Evolutionary conservation across 2,888 invertebrate species (phyloP).

Genomic region (Pristionchus exspectatus): DNA sequence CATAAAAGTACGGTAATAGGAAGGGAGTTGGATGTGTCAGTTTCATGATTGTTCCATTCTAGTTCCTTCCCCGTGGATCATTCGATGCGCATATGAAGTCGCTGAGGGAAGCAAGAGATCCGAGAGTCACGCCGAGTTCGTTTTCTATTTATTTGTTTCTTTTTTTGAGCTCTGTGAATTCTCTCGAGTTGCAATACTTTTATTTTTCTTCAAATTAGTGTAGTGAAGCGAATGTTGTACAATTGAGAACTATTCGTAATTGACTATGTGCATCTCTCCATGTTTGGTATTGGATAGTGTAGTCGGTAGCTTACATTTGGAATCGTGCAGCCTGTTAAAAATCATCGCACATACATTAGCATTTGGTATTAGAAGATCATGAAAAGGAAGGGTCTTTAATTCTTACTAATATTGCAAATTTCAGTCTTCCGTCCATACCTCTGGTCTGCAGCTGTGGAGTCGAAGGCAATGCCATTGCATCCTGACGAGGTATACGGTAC

Average conservation of each 20-base stretch:
- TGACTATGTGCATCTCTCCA: background rate
- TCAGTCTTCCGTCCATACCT: conserved; percentile 19
- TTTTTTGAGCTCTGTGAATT: background rate
- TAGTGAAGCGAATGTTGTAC: background rate
- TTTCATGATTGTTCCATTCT: background rate
- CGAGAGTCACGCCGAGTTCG: background rate
- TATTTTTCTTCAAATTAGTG: too few relatives aligned
- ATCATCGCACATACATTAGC: too few relatives aligned
- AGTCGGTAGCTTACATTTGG: too few relatives aligned
- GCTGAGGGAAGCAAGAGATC: background rate
- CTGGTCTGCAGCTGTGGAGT: background rate
- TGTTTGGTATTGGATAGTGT: too few relatives aligned
- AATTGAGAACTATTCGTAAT: background rate
- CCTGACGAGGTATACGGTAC: background rate
- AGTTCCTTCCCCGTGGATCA: conserved; percentile 15
- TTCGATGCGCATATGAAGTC: background rate
- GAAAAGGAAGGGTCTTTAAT: too few relatives aligned
- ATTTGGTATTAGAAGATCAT: too few relatives aligned
- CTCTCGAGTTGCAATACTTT: too few relatives aligned
- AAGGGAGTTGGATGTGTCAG: background rate
- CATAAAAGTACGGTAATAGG: background rate
- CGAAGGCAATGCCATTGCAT: background rate
- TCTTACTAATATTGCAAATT: background rate
- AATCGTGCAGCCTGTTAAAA: too few relatives aligned
- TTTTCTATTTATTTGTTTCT: background rate